Conservation (phyloP, 2,797 vertebrate genomes). For the Euthynnus affinis region DNA sequence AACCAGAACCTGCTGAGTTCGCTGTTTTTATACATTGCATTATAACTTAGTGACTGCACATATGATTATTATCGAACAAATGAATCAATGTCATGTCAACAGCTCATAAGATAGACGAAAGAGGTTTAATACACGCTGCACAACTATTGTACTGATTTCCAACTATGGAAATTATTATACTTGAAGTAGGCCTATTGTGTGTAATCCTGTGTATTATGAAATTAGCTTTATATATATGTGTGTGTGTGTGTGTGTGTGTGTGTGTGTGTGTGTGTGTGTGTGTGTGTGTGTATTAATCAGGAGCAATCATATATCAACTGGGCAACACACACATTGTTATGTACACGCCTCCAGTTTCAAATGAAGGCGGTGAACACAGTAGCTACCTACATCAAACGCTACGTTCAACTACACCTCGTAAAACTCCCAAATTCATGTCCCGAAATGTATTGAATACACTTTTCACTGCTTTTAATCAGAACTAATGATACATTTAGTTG, state of each 20-base stretch:
- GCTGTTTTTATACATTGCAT: neutral
- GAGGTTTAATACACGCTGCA: neutral
- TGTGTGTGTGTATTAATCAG: too few relatives aligned
- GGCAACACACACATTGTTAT: neutral
- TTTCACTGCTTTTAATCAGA: neutral
- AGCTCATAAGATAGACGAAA: neutral
- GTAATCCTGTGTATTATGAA: neutral
- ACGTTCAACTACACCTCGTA: slow-evolving; percentile 32
- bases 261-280: too few relatives aligned
- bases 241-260: too few relatives aligned
- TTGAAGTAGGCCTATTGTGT: neutral
- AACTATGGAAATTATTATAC: neutral
- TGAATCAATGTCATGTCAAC: neutral
- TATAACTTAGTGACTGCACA: neutral
- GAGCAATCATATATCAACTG: neutral
- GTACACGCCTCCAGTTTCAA: slow-evolving; percentile 68
- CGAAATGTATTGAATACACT: neutral
- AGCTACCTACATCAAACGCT: slow-evolving; percentile 47
- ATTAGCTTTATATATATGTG: too few relatives aligned
- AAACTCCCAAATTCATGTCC: neutral
- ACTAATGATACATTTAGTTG: neutral
- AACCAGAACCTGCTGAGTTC: neutral
- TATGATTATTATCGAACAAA: neutral
- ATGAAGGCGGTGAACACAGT: slow-evolving; percentile 57
- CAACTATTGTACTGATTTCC: neutral